A percentile compares a stretch with the other conserved stretches of the same genome.
phyloP scores from a whole-genome alignment of 2,113 vertebrate species.

The Hydrolagus affinis region DNA sequence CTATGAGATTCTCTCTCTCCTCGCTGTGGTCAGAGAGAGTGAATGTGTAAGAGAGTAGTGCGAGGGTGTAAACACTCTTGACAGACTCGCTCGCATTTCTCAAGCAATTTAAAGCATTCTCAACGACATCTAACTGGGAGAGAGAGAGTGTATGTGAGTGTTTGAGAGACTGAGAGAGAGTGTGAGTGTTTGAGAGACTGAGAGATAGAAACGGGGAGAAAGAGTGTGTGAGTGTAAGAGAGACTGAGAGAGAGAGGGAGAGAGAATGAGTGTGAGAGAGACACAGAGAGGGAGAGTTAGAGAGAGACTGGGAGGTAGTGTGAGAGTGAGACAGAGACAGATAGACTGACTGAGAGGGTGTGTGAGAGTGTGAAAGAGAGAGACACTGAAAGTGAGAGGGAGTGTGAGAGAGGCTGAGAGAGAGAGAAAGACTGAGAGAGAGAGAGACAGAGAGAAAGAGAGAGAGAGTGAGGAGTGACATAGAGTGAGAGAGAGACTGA shows the following conservation, averaged over 20 bases:
- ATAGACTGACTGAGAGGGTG: background rate
- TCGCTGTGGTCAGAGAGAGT: conserved; percentile 46
- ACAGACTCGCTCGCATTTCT: conserved; percentile 37
- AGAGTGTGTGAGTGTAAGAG: background rate
- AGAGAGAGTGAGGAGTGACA: too few species aligned
- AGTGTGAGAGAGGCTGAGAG: background rate
- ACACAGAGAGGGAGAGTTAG: background rate
- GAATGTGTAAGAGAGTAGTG: conserved; percentile 49
- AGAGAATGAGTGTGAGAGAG: background rate
- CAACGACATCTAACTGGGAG: conserved; percentile 44
- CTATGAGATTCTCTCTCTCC: conserved; percentile 39
- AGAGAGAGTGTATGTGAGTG: conserved; percentile 35
- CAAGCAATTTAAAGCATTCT: conserved; percentile 48
- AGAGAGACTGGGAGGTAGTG: background rate
- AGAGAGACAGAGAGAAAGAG: too few species aligned
- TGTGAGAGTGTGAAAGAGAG: background rate
- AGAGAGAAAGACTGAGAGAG: too few species aligned
- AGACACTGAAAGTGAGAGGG: background rate
- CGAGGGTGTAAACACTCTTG: conserved; percentile 45
- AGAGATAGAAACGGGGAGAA: background rate
- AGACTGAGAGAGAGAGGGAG: background rate
- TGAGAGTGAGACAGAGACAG: background rate
- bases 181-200: background rate
- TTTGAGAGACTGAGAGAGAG: background rate
- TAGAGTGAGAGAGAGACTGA: too few species aligned